phyloP scores from a whole-genome alignment of 2,797 vertebrate species.

The Podarcis lilfordi region DNA sequence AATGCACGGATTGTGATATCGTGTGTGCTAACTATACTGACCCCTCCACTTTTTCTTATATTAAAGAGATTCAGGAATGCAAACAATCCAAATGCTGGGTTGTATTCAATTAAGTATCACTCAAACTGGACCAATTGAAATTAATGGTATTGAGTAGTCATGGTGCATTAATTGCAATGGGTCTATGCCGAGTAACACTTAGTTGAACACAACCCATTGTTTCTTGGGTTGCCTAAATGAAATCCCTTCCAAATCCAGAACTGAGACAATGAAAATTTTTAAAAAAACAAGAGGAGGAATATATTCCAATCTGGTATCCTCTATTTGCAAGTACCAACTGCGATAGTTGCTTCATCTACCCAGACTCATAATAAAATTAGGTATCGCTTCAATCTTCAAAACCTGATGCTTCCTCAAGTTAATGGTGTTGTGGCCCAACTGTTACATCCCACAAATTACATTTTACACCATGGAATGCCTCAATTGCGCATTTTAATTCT shows the following conservation, averaged over 20 bases:
- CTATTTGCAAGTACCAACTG: conserved; percentile 35
- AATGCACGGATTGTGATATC: not conserved
- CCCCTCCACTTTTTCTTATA: not conserved
- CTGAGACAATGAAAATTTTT: not conserved
- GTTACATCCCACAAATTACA: conserved; percentile 62
- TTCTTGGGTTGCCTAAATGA: not conserved
- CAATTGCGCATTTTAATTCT: conserved; percentile 36
- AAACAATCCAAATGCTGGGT: not conserved
- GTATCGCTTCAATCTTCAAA: conserved; percentile 48
- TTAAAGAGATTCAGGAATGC: not conserved
- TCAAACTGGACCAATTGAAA: no score
- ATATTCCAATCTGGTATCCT: conserved; percentile 37
- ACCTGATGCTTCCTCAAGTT: conserved; percentile 30
- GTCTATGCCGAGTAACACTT: no score
- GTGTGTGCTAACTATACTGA: not conserved
- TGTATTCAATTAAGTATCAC: no score
- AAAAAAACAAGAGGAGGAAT: not conserved
- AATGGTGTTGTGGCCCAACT: conserved; percentile 45
- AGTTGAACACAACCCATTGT: not conserved
- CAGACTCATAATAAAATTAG: conserved; percentile 24
- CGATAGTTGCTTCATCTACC: conserved; percentile 26
- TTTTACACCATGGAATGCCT: conserved; percentile 20
- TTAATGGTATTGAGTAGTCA: no score
- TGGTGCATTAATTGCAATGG: no score
- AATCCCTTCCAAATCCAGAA: not conserved